Conservation (phyloP, 2,888 invertebrate species). For the Philereme transversata region DNA sequence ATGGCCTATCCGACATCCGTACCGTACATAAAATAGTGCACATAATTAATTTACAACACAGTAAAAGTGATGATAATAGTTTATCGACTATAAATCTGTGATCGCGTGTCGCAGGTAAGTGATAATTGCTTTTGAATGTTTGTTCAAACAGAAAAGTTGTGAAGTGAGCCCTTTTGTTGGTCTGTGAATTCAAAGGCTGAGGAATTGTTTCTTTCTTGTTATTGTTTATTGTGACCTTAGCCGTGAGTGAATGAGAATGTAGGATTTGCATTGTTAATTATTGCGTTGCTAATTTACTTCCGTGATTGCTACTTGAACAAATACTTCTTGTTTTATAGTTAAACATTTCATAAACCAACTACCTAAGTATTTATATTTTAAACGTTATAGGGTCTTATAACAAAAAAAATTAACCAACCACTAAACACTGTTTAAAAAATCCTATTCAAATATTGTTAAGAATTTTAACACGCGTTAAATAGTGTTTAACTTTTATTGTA, state of each 20-base stretch:
- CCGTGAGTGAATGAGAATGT: slow-evolving; percentile 19
- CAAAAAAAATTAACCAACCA: too few relatives aligned
- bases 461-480: too few relatives aligned
- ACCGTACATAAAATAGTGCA: slow-evolving; percentile 63
- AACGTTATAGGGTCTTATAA: too few relatives aligned
- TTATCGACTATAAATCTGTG: slow-evolving; percentile 82
- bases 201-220: slow-evolving; percentile 21
- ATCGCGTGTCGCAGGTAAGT: slow-evolving; percentile 82
- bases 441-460: too few relatives aligned
- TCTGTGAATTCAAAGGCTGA: slow-evolving; percentile 62
- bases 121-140: slow-evolving; percentile 79
- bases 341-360: too few relatives aligned
- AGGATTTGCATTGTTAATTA: slow-evolving; percentile 22
- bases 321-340: background rate
- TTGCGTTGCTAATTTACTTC: slow-evolving; percentile 23
- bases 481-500: too few relatives aligned
- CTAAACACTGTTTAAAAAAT: too few relatives aligned
- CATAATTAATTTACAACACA: slow-evolving; percentile 80
- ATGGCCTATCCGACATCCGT: slow-evolving; percentile 43
- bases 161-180: slow-evolving; percentile 61
- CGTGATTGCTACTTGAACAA: background rate
- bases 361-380: too few relatives aligned
- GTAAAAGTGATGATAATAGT: slow-evolving; percentile 82
- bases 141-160: slow-evolving; percentile 65
- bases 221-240: slow-evolving; percentile 29